Conservation (phyloP, 2,113 vertebrate genomes). For the Canis aureus region DNA sequence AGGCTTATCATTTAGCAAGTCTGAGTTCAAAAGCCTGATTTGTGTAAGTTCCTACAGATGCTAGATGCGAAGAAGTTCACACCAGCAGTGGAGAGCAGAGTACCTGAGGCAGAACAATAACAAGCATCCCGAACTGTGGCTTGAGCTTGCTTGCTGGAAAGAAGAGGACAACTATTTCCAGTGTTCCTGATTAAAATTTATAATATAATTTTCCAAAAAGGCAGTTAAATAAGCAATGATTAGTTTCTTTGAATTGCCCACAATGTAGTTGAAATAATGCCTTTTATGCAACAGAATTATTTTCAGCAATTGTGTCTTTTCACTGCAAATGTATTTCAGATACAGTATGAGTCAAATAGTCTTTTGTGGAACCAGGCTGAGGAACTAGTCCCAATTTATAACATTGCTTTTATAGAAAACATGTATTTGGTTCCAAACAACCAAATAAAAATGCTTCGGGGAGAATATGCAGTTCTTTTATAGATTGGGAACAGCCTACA, state of each 20-base stretch:
- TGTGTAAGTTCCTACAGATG: background rate
- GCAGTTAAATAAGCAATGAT: slow-evolving; percentile 21
- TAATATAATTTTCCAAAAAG: background rate
- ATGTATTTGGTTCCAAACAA: slow-evolving; percentile 11
- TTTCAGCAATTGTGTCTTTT: slow-evolving; percentile 58
- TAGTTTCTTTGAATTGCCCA: slow-evolving; percentile 51
- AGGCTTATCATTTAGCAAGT: background rate
- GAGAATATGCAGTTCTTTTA: background rate
- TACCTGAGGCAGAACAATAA: background rate
- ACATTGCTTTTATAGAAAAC: background rate
- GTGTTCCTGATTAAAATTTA: slow-evolving; percentile 18
- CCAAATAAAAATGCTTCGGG: slow-evolving; percentile 61
- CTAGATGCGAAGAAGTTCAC: background rate
- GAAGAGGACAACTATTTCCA: background rate
- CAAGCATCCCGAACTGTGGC: background rate
- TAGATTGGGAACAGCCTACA: background rate
- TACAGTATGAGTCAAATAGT: background rate
- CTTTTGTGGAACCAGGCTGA: background rate
- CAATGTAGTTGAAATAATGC: background rate
- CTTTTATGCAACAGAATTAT: slow-evolving; percentile 47
- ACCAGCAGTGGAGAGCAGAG: background rate
- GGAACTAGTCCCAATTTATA: slow-evolving; percentile 24
- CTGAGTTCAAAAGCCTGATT: background rate
- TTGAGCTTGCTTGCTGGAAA: background rate
- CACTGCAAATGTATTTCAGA: slow-evolving; percentile 25